Percentiles rank a stretch among this genome's conserved stretches.
Conservation (phyloP, 2,797 vertebrate species). For the Gymnothorax javanicus region DNA sequence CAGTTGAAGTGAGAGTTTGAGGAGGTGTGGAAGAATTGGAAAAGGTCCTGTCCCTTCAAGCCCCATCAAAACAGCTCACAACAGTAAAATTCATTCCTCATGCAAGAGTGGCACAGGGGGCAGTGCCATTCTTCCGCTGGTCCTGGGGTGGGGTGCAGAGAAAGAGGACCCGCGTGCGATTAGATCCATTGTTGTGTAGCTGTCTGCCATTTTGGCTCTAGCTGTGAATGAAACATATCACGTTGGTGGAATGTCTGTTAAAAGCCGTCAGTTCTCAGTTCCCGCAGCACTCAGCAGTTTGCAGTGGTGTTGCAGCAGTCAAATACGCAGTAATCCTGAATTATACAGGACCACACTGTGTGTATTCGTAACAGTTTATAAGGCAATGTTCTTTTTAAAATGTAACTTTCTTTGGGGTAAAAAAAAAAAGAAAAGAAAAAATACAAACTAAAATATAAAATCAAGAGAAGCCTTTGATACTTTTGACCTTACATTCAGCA, state of each 20-base stretch:
- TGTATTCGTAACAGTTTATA: slow-evolving; percentile 46
- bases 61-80: slow-evolving; percentile 28
- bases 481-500: slow-evolving; percentile 64
- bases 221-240: slow-evolving; percentile 50
- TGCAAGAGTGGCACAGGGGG: slow-evolving; percentile 26
- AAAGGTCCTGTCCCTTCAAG: slow-evolving; percentile 27
- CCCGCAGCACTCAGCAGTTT: slow-evolving; percentile 45
- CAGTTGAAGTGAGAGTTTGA: slow-evolving; percentile 32
- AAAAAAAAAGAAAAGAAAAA: slow-evolving; percentile 40
- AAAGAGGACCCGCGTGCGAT: slow-evolving; percentile 1
- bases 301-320: slow-evolving; percentile 39
- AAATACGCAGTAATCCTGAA: slow-evolving; percentile 47
- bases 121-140: slow-evolving; percentile 16
- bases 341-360: slow-evolving; percentile 47
- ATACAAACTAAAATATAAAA: slow-evolving; percentile 23
- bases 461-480: slow-evolving; percentile 36
- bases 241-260: slow-evolving; percentile 36
- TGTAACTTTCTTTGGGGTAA: slow-evolving; percentile 42
- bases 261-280: slow-evolving; percentile 40
- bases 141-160: slow-evolving; percentile 25
- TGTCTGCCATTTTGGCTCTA: slow-evolving; percentile 27
- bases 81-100: slow-evolving; percentile 30
- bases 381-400: slow-evolving; percentile 46
- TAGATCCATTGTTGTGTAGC: slow-evolving; percentile 22
- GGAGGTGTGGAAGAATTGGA: slow-evolving; percentile 17